phyloP scores from a whole-genome alignment of 2,888 invertebrate genomes.

The Epirrita christyi region DNA sequence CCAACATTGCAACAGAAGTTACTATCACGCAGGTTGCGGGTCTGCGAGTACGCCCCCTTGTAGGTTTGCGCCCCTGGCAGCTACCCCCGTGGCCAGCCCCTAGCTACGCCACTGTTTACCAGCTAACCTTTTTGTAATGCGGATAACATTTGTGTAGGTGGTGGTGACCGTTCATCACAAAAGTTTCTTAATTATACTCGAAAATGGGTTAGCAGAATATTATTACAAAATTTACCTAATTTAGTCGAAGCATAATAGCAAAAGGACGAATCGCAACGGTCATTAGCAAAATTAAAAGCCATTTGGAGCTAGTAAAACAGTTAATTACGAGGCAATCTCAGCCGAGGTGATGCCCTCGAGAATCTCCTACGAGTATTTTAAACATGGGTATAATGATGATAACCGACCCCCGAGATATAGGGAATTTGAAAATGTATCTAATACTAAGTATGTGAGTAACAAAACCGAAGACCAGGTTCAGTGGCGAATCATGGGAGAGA shows the following conservation, averaged over 20 bases:
- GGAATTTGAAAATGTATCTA: not conserved
- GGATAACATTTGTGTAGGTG: not conserved
- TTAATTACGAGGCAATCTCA: constrained; percentile 72
- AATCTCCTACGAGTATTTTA: constrained; percentile 56
- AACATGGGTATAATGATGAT: constrained; percentile 52
- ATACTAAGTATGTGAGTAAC: no score
- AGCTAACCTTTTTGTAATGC: no score
- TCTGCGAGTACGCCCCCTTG: no score
- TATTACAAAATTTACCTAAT: constrained; percentile 11
- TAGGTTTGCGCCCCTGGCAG: no score
- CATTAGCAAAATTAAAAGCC: constrained; percentile 80
- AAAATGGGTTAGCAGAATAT: constrained; percentile 4
- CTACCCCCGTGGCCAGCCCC: no score
- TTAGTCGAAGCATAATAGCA: constrained; percentile 41
- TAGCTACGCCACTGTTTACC: no score
- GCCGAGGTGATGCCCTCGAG: constrained; percentile 52
- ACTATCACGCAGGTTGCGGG: no score
- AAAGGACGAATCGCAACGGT: constrained; percentile 66
- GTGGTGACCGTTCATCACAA: not conserved
- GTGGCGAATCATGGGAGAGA: no score
- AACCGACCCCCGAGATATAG: not conserved
- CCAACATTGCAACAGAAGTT: no score
- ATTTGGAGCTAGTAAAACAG: constrained; percentile 81
- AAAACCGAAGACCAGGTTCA: no score
- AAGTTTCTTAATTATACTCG: not conserved